Base-by-base conservation (phyloP, 2,113 vertebrate genomes). In the Ochotona princeps region DNA sequence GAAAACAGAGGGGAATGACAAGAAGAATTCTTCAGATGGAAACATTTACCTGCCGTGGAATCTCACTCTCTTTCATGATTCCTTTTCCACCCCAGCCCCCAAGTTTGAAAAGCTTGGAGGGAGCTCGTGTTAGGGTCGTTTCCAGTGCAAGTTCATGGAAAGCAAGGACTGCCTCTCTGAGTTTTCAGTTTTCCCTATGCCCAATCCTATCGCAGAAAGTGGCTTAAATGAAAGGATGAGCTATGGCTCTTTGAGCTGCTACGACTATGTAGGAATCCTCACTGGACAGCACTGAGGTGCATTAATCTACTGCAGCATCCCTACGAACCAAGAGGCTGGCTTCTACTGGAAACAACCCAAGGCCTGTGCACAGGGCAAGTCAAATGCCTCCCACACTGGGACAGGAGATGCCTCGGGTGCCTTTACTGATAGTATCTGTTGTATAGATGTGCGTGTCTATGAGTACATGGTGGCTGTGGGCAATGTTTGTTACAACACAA, bases 331-430 rank as follows among this genome's bases (percentile, higher is more conserved):
- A 87, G 76, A 96, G 61, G 73, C 70, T 94, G 49, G 30, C 70
- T 84, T 97, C 47, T 93, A 3, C 83, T 96, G 93, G 90, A 96
- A 83, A 76, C 49, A 23, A 82, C 91, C 82, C 82, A 92, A 90
- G 76, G 57, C 65, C 87, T 90, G 28, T 82, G 82, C 76, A 74
- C 67, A 86, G 49, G 63, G 75, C 76, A 89, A 92, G 57, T 83
- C 92, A 95, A 93, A 60, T 26, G 38, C 73, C 54, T 88, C 47
- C 66, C 32, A 72, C 38, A 74, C 15, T 2, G n/a, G 83, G 28
- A 44, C 65, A 5, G 44, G 73, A 84, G 89, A 72, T 89, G 83
- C 72, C 86, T 76, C 21, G 35, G 12, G 81, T 92, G 89, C 51
- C 93, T 93, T 96, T 96, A 89, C 83, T 32, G 35, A 78, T 94